Conservation (phyloP, 64 coral and sea anemone species). For the Trachythela sp. region DNA sequence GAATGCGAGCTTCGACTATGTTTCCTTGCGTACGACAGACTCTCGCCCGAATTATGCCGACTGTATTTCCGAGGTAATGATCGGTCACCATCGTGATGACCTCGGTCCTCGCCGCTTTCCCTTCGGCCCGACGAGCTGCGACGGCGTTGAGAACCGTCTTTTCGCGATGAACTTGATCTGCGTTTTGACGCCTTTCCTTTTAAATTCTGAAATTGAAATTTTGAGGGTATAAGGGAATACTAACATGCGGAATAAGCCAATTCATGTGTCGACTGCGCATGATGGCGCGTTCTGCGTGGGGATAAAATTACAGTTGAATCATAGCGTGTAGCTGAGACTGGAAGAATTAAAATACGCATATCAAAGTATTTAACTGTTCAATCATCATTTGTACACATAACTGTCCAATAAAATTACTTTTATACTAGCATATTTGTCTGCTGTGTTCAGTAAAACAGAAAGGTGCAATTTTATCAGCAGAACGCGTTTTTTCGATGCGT, state of each 20-base stretch:
- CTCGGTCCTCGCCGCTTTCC: not conserved
- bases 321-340: too few relatives aligned
- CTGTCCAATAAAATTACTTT: too few relatives aligned
- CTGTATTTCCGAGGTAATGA: not conserved
- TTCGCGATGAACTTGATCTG: not conserved
- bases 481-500: too few relatives aligned
- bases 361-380: too few relatives aligned
- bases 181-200: conserved; percentile 6
- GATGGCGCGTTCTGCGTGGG: too few relatives aligned
- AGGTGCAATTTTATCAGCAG: too few relatives aligned
- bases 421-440: too few relatives aligned
- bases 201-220: not conserved
- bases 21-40: not conserved
- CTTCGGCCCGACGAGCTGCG: not conserved
- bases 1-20: not conserved
- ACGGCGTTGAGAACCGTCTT: not conserved
- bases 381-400: too few relatives aligned
- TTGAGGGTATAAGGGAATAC: not conserved
- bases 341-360: too few relatives aligned
- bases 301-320: too few relatives aligned
- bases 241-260: not conserved
- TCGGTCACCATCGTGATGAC: not conserved
- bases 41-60: not conserved
- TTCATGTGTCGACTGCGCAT: too few relatives aligned
- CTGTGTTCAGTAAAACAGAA: too few relatives aligned